Conservation (phyloP, 2,113 vertebrate genomes). For the Globicephala melas region DNA sequence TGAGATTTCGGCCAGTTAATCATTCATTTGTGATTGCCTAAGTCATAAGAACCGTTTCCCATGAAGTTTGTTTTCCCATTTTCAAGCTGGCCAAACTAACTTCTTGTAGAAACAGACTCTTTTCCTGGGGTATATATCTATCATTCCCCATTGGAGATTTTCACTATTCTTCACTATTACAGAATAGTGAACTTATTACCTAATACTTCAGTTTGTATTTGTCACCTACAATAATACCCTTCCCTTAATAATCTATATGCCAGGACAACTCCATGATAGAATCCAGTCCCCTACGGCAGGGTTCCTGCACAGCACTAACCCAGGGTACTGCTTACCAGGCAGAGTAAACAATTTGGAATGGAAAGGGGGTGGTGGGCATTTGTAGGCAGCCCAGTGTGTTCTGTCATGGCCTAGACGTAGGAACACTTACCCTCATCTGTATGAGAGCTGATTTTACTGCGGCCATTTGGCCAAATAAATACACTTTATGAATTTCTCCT, state of each 20-base stretch:
- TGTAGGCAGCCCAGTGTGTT: neutral
- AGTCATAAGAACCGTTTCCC: neutral
- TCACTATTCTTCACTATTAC: neutral
- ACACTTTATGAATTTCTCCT: neutral
- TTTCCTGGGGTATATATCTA: neutral
- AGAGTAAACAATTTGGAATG: neutral
- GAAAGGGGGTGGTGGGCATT: neutral
- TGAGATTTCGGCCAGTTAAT: constrained; percentile 72
- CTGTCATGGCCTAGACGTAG: neutral
- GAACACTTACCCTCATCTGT: neutral
- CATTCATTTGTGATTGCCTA: constrained; percentile 43
- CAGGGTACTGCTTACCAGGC: neutral
- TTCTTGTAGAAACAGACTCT: neutral
- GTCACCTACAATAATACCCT: neutral
- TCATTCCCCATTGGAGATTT: neutral
- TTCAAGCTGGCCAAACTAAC: neutral
- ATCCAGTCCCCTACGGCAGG: neutral
- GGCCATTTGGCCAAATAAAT: neutral
- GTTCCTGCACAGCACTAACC: neutral
- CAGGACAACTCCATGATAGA: neutral
- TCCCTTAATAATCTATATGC: neutral
- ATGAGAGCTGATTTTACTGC: neutral
- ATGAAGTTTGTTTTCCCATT: neutral
- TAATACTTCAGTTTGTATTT: neutral
- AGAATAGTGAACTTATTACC: neutral